Conservation (phyloP, 2,797 vertebrate species). For the Dermochelys coriacea region DNA sequence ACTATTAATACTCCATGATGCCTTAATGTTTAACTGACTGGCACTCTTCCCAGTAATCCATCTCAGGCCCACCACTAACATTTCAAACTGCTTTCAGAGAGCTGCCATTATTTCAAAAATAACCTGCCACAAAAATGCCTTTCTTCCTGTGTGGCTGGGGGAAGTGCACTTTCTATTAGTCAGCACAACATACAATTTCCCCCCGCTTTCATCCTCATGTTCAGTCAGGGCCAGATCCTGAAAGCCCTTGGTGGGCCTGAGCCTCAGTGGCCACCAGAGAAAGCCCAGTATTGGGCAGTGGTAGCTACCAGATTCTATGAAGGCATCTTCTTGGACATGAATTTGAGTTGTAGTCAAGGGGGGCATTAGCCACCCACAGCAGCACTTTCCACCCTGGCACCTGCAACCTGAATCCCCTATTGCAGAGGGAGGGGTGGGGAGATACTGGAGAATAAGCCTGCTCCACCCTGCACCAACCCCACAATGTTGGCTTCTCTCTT, state of each 20-base stretch:
- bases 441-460: background rate
- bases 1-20: background rate
- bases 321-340: background rate
- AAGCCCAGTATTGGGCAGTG: background rate
- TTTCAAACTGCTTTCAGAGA: slow-evolving; percentile 18
- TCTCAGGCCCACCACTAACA: background rate
- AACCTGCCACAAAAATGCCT: background rate
- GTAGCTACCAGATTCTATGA: background rate
- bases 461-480: background rate
- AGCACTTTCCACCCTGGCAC: background rate
- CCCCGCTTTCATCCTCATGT: background rate
- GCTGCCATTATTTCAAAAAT: background rate
- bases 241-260: background rate
- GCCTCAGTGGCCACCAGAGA: background rate
- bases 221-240: background rate
- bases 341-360: background rate
- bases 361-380: background rate
- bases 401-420: background rate
- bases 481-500: background rate
- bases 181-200: background rate
- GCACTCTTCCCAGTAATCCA: accelerated
- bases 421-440: too few relatives aligned
- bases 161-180: background rate
- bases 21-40: background rate
- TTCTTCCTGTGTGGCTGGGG: background rate